These are phyloP conservation scores for Calliopum simillimum DNA, from an alignment of 2,888 invertebrate species.

Conservation along the genomic window DNA sequence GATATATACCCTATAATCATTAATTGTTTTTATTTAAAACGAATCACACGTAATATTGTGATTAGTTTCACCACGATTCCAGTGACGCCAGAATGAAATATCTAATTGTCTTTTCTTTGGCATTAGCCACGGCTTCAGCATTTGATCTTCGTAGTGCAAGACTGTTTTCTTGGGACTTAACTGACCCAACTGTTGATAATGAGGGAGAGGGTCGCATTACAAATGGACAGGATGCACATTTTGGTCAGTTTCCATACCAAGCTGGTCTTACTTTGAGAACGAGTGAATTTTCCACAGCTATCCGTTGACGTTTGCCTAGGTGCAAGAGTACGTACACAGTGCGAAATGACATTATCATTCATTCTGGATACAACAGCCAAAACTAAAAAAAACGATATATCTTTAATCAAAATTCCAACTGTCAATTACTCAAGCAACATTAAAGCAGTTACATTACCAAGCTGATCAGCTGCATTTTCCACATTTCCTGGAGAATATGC, in stretches of 20 bases:
- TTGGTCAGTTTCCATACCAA: constrained; percentile 52
- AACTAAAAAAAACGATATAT: constrained; percentile 56
- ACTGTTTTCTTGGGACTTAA: constrained; percentile 41
- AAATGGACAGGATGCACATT: constrained; percentile 44
- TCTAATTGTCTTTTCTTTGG: constrained; percentile 52
- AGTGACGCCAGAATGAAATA: no score
- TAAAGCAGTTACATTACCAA: constrained; percentile 47
- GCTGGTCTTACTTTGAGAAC: constrained; percentile 54
- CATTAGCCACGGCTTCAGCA: constrained; percentile 53
- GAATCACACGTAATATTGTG: no score
- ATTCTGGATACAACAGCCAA: constrained; percentile 56
- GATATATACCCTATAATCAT: no score
- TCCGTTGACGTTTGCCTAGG: constrained; percentile 54
- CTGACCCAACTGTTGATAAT: constrained; percentile 44
- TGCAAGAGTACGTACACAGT: constrained; percentile 42
- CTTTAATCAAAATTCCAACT: constrained; percentile 58
- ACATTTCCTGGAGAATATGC: constrained; percentile 47
- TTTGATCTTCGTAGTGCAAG: constrained; percentile 44
- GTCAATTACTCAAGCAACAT: constrained; percentile 29
- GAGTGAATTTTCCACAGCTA: constrained; percentile 37
- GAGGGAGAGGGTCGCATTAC: constrained; percentile 53
- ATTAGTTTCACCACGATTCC: no score
- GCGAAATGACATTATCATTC: constrained; percentile 50
- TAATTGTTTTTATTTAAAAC: no score
- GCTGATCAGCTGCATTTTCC: constrained; percentile 42